These are phyloP conservation scores for Hyperoodon ampullatus DNA, from an alignment of 2,113 vertebrate species.

Conservation along the genomic window DNA sequence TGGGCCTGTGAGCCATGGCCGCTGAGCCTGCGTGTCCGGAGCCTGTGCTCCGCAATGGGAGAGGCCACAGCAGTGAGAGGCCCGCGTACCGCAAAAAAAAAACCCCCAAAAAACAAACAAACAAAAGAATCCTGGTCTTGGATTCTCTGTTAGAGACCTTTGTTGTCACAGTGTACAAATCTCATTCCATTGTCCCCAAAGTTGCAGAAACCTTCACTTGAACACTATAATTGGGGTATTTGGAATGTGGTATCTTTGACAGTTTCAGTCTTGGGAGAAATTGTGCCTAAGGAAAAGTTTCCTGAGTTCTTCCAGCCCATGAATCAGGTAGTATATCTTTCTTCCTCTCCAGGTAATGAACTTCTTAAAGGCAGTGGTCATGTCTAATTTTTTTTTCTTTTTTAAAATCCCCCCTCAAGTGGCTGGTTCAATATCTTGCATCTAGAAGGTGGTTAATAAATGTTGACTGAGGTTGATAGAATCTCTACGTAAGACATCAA, in stretches of 20 bases:
- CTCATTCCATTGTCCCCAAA: background rate
- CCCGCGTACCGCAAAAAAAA: too few relatives aligned
- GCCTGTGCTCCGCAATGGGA: too few relatives aligned
- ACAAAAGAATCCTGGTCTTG: background rate
- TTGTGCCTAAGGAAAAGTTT: background rate
- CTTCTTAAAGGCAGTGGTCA: background rate
- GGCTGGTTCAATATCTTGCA: background rate
- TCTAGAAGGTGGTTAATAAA: background rate
- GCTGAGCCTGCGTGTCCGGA: too few relatives aligned
- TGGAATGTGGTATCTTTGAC: background rate
- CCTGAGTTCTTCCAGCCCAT: background rate
- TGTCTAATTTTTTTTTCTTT: background rate
- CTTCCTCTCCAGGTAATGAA: background rate
- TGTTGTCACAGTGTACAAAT: background rate
- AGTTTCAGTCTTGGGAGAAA: background rate
- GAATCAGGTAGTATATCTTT: background rate
- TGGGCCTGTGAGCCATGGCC: too few relatives aligned
- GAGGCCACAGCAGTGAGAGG: too few relatives aligned
- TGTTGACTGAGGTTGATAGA: background rate
- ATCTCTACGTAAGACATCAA: background rate
- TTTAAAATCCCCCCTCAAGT: accelerated
- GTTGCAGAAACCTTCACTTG: background rate
- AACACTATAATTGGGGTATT: background rate
- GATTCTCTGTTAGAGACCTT: background rate
- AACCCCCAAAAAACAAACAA: too few relatives aligned